These are phyloP conservation scores for Caretta caretta DNA, from an alignment of 2,113 vertebrate genomes.

Conservation along the genomic window DNA sequence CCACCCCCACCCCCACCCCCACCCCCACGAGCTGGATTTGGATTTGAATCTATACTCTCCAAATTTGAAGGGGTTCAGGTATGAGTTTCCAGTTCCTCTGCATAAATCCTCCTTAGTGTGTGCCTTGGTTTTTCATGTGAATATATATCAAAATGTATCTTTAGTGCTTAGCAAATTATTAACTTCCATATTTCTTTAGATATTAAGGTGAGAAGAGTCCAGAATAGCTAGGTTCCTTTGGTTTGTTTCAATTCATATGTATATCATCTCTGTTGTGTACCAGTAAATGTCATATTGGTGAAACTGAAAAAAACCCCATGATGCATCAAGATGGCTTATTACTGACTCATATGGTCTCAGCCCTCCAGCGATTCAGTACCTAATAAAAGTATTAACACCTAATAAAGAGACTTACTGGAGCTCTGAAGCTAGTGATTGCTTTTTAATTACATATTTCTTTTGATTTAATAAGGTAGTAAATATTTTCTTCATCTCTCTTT, in stretches of 20 bases:
- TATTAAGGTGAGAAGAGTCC: accelerated
- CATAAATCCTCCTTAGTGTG: background rate
- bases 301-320: slow-evolving; percentile 33
- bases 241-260: slow-evolving; percentile 43
- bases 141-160: background rate
- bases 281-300: slow-evolving; percentile 55
- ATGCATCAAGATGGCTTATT: slow-evolving; percentile 73
- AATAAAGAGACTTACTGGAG: slow-evolving; percentile 70
- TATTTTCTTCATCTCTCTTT: slow-evolving; percentile 77
- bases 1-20: too few species aligned
- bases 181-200: background rate
- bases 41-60: background rate
- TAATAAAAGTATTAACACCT: slow-evolving; percentile 75
- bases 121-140: slow-evolving; percentile 1
- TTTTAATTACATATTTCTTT: slow-evolving; percentile 80
- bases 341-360: slow-evolving; percentile 33
- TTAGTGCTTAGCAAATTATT: slow-evolving; percentile 5
- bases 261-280: slow-evolving; percentile 37
- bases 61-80: background rate
- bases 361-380: slow-evolving; percentile 58
- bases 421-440: slow-evolving; percentile 70
- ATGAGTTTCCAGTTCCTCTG: background rate
- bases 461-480: slow-evolving; percentile 76
- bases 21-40: background rate
- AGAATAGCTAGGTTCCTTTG: background rate